Conservation (phyloP, 1,140 invertebrate species). For the Aphaenogaster floridana region DNA sequence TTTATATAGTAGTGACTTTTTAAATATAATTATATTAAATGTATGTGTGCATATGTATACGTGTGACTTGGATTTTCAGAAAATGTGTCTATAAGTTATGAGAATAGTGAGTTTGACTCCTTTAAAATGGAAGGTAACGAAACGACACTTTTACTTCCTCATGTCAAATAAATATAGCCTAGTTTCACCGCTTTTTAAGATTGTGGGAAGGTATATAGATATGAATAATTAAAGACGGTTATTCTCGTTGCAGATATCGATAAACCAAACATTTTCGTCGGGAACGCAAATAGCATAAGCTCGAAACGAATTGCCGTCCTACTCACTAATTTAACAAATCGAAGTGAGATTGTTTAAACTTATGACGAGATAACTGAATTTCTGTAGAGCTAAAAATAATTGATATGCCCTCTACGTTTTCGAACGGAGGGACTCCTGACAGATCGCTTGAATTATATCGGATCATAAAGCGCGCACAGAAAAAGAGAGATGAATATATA, state of each 20-base stretch:
- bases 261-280: neutral
- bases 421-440: neutral
- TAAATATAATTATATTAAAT: neutral
- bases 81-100: neutral
- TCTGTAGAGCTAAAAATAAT: slow-evolving; percentile 38
- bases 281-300: neutral
- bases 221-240: neutral
- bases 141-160: neutral
- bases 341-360: slow-evolving; percentile 28
- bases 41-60: too few relatives aligned
- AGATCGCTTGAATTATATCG: slow-evolving; percentile 22
- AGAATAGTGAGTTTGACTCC: neutral
- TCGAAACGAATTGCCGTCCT: neutral
- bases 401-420: neutral
- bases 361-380: neutral
- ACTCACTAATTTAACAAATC: slow-evolving; percentile 9
- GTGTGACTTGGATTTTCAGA: neutral
- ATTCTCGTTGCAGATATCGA: slow-evolving; percentile 9
- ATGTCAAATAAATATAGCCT: neutral
- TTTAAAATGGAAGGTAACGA: neutral
- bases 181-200: neutral
- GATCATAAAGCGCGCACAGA: neutral
- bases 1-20: neutral
- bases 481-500: neutral
- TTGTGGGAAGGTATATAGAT: neutral